Evolutionary conservation across 2,888 invertebrate species (phyloP).

Genomic region (Lycophotia porphyrea): DNA sequence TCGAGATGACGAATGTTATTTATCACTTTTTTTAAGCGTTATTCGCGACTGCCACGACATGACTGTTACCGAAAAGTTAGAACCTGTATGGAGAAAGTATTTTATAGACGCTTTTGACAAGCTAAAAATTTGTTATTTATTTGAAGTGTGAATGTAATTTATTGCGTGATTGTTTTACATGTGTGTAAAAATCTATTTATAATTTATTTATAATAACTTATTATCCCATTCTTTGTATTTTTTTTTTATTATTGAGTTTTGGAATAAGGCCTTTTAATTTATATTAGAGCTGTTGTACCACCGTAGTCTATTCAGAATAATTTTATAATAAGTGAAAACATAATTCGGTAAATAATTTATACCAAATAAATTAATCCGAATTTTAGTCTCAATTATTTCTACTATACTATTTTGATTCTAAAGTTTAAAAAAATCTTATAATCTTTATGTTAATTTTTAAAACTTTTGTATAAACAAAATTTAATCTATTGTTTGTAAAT

Average conservation of each 20-base stretch:
- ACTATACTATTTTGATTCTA: neutral
- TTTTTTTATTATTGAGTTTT: constrained; percentile 16
- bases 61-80: neutral
- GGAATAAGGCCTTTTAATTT: neutral
- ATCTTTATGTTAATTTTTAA: neutral
- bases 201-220: constrained; percentile 29
- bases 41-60: neutral
- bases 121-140: constrained; percentile 39
- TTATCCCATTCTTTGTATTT: constrained; percentile 11
- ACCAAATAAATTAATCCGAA: constrained; percentile 1
- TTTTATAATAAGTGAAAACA: neutral
- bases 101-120: neutral
- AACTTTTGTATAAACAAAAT: constrained; percentile 8
- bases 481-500: constrained; percentile 11
- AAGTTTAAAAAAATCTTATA: neutral
- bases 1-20: neutral
- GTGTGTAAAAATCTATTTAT: constrained; percentile 1
- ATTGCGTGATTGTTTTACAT: constrained; percentile 62
- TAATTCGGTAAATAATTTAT: neutral
- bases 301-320: constrained; percentile 47
- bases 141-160: constrained; percentile 79
- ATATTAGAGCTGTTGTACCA: constrained; percentile 52
- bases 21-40: neutral
- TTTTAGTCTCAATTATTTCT: constrained; percentile 3
- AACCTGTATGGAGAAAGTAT: neutral